phyloP scores from a whole-genome alignment of 92 coral and sea anemone genomes.

The Phenganax subtilis region DNA sequence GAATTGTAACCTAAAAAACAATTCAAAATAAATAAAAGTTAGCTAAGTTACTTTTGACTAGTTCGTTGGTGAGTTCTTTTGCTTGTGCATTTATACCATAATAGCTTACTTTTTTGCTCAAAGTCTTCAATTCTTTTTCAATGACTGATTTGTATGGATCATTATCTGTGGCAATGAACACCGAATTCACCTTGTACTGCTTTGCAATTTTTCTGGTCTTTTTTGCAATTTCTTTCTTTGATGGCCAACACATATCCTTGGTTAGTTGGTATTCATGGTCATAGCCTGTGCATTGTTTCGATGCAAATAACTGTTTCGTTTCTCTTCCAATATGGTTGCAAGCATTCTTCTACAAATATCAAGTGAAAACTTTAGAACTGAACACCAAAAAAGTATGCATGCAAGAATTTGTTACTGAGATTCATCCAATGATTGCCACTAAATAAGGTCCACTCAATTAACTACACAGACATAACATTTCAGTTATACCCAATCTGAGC shows the following conservation, averaged over 20 bases:
- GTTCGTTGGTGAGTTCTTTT: background rate
- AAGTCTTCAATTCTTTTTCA: conserved; percentile 58
- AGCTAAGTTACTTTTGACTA: background rate
- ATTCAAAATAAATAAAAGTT: background rate
- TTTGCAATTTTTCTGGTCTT: conserved; percentile 72
- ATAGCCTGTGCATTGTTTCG: conserved; percentile 73
- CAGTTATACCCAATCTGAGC: conserved; percentile 80
- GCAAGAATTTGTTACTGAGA: background rate
- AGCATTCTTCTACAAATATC: conserved; percentile 60
- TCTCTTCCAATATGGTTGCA: conserved; percentile 75
- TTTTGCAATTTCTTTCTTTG: conserved; percentile 61
- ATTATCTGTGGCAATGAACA: conserved; percentile 90
- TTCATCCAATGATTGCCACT: background rate
- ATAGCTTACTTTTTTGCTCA: conserved; percentile 39
- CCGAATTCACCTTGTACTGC: conserved; percentile 68
- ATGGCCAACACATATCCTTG: conserved; percentile 78
- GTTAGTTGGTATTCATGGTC: conserved; percentile 67
- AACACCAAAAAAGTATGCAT: background rate
- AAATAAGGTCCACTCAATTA: background rate
- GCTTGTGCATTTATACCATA: background rate
- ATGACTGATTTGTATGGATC: conserved; percentile 69
- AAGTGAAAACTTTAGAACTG: background rate
- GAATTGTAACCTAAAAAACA: conserved; percentile 67
- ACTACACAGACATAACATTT: background rate
- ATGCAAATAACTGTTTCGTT: conserved; percentile 61